A percentile compares a stretch with the other conserved stretches of the same genome.
phyloP scores from a whole-genome alignment of 2,888 invertebrate species.

The Argyresthia goedartella region DNA sequence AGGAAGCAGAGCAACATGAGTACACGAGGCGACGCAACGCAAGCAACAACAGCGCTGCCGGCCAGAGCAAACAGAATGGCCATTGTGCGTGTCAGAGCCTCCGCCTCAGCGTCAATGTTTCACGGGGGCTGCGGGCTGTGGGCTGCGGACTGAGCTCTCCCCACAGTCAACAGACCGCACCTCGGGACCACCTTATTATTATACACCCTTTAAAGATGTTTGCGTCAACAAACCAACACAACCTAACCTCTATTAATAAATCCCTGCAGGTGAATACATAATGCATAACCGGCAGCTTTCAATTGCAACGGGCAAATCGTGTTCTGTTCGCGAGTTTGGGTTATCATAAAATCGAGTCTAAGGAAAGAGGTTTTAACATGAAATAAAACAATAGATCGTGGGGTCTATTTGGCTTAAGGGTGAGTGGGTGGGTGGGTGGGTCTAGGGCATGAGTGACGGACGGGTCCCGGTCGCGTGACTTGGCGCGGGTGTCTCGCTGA shows the following conservation, averaged over 20 bases:
- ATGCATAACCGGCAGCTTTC: background rate
- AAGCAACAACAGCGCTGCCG: constrained; percentile 19
- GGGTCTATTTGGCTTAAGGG: constrained; percentile 13
- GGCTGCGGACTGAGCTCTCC: constrained; percentile 11
- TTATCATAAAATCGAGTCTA: constrained; percentile 7
- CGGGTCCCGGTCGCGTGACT: constrained; percentile 36
- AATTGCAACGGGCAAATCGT: background rate
- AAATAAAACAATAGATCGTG: constrained; percentile 31
- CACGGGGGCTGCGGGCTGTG: constrained; percentile 39
- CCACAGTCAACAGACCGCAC: constrained; percentile 41
- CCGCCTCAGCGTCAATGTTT: constrained; percentile 29
- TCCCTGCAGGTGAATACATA: constrained; percentile 8
- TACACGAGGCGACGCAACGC: constrained; percentile 10
- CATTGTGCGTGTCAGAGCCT: constrained; percentile 48
- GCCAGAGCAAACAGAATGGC: constrained; percentile 20
- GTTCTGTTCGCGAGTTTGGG: background rate
- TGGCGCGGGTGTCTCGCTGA: constrained; percentile 44
- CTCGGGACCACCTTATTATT: constrained; percentile 32
- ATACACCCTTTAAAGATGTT: constrained; percentile 16
- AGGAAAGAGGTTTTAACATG: constrained; percentile 15
- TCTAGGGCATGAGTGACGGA: too few species aligned
- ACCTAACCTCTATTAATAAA: background rate
- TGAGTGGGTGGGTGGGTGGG: too few species aligned
- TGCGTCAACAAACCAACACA: constrained; percentile 11
- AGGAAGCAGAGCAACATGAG: constrained; percentile 21